Evolutionary conservation across 2,797 vertebrate genomes (phyloP), one percentile per base, ranked within the genome.

Genomic region (Onychomys leucogaster): DNA sequence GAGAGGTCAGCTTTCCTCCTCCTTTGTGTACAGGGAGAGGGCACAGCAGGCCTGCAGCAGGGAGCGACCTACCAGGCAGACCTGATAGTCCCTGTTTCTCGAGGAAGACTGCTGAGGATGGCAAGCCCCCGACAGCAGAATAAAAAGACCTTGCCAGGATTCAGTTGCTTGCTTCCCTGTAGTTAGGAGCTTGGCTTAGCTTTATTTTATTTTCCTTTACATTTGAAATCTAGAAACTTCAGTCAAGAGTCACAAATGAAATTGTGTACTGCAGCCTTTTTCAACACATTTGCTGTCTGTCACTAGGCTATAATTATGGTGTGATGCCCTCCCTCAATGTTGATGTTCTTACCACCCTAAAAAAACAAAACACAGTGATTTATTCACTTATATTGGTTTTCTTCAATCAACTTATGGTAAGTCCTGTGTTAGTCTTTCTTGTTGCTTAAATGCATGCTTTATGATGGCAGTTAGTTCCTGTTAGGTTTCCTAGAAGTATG

Each of bases 201-300:
- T 97, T 95, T 85, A 78, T 86, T 96, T 91, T 80, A 59, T 85
- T 91, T 73, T 77, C 63, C 0, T 59, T 89, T 76, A 61, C 14
- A 49, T 80, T 97, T 98, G 94, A 98, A 92, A 67, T 97, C 94
- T 77, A 91, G 92, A 97, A 97, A 55, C 13, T 95, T 69, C 81
- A 95, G 52, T 95, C 23, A 86, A 94, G 97, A 97, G 77, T 61
- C 2, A 57, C 41, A 95, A 97, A 97, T 97, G 95, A 94, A 94
- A 34, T 59, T n/a, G 82, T 93, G 41, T 59, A 46, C 29, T 83
- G 0, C 55, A 73, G 83, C 88, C 90, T 96, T 96, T 84, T 69
- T 84, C 69, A 84, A 83, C n/a, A 69, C 6, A 6, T 46, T 1
- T 83, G 43, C 61, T 97, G 23, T 87, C 65, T 97, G 23, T 88